Conservation (phyloP, 1,140 invertebrate genomes). For the Propsilocerus akamusi region DNA sequence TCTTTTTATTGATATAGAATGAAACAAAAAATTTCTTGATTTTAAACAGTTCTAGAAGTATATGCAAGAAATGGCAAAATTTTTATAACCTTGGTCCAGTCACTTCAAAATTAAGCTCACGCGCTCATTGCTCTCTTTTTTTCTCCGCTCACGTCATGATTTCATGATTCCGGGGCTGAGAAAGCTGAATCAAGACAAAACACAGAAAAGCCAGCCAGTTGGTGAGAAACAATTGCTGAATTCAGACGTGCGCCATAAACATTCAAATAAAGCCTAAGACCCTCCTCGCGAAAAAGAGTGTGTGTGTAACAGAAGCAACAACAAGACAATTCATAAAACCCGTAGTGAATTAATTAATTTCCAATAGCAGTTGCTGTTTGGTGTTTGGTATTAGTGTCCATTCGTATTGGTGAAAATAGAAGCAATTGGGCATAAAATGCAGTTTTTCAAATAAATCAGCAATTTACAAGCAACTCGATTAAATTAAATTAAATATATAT, state of each 20-base stretch:
- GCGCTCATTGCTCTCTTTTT: background rate
- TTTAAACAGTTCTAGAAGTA: too few relatives aligned
- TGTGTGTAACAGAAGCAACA: too few relatives aligned
- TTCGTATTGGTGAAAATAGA: background rate
- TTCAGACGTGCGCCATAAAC: background rate
- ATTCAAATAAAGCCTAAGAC: background rate
- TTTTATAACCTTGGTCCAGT: background rate
- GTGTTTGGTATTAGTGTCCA: background rate
- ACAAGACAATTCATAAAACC: too few relatives aligned
- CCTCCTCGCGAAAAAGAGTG: background rate
- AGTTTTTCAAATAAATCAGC: background rate
- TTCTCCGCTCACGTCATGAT: background rate
- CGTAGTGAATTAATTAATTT: slow-evolving; percentile 1
- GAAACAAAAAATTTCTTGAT: too few relatives aligned
- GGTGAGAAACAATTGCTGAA: background rate
- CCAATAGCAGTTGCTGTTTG: background rate
- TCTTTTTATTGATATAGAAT: too few relatives aligned
- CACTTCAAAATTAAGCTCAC: background rate
- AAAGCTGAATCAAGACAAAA: background rate
- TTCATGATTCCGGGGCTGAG: background rate
- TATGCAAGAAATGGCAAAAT: too few relatives aligned
- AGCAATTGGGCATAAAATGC: background rate
- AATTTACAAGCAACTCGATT: background rate
- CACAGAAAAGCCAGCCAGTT: background rate
- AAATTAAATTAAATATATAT: background rate